Evolutionary conservation across 2,113 vertebrate species (phyloP), one percentile per base, ranked within the genome.

Genomic region (Protomyctophum bolini): DNA sequence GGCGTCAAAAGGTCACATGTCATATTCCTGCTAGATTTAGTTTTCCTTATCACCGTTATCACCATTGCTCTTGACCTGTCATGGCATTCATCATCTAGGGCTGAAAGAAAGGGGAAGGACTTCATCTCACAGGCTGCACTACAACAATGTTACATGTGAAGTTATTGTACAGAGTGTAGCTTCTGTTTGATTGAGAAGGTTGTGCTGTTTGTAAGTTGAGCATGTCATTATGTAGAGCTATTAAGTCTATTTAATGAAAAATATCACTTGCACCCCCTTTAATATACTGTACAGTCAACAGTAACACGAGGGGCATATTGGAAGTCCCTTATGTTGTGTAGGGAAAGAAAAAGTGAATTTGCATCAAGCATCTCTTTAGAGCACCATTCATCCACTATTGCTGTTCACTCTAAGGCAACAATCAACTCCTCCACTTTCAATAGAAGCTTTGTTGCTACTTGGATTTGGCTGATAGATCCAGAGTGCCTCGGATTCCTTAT

Each of bases 401-500:
- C 50, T 14, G 51, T 48, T 28, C 28, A 5, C 58, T 55, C 51
- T 50, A 68, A 72, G 58, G 54, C 54, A 67, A 68, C 2, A 66
- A 70, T 56, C 15, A 33, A 41, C 14, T 58, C 41, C 11, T 71
- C 29, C 7, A 11, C 10, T 64, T 68, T 77, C 33, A 47, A 57
- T 59, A 7, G 51, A 78, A 51, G 64, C 47, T 81, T 77, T 79
- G 60, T 74, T n/a, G 58, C 51, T 63, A 29, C 70, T 56, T 68
- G 61, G 72, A 72, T 67, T 69, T 82, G 57, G 59, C 63, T 1
- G 1, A 41, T 67, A 33, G 64, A 74, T 29, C 60, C 47, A 70
- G 69, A 82, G 74, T 86, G 71, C 68, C 64, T 79, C 0, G 68
- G 55, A 88, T 88, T 89, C 79, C 72, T 79, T 41, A 51, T 65